Evolutionary conservation across 2,113 vertebrate genomes (phyloP).

Genomic region (Oncorhynchus nerka): DNA sequence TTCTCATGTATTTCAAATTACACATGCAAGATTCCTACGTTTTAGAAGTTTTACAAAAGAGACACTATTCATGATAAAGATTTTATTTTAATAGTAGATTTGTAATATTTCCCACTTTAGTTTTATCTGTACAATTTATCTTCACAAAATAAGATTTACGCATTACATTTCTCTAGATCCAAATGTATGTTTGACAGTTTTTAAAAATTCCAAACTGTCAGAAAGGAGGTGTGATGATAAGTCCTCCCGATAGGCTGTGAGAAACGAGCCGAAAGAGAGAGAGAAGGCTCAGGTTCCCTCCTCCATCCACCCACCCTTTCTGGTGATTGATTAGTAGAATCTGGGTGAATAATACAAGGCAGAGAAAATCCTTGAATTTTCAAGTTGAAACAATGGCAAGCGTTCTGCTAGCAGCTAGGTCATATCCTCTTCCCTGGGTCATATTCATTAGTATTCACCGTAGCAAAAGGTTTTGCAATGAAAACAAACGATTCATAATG

Average conservation of each 20-base stretch:
- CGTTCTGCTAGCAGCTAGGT: not conserved
- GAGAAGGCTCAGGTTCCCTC: not conserved
- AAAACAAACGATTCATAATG: too few species aligned
- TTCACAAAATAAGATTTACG: too few species aligned
- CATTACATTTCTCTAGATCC: too few species aligned
- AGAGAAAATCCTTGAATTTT: not conserved
- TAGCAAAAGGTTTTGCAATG: too few species aligned
- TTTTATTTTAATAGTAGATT: too few species aligned
- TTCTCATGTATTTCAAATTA: too few species aligned
- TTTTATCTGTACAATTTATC: too few species aligned
- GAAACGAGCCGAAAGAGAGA: not conserved
- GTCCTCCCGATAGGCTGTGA: not conserved
- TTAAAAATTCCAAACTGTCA: not conserved
- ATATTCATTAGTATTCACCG: too few species aligned
- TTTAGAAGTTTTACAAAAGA: not conserved
- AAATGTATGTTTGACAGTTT: not conserved
- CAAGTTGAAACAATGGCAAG: not conserved
- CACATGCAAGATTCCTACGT: too few species aligned
- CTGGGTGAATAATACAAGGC: not conserved
- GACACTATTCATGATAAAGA: not conserved
- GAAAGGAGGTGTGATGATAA: not conserved
- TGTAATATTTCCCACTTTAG: too few species aligned
- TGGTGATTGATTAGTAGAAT: constrained; percentile 23
- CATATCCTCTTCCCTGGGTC: not conserved
- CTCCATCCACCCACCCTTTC: constrained; percentile 2